These are phyloP conservation scores for Portunus trituberculatus DNA, from an alignment of 1,140 invertebrate species.

Conservation along the genomic window DNA sequence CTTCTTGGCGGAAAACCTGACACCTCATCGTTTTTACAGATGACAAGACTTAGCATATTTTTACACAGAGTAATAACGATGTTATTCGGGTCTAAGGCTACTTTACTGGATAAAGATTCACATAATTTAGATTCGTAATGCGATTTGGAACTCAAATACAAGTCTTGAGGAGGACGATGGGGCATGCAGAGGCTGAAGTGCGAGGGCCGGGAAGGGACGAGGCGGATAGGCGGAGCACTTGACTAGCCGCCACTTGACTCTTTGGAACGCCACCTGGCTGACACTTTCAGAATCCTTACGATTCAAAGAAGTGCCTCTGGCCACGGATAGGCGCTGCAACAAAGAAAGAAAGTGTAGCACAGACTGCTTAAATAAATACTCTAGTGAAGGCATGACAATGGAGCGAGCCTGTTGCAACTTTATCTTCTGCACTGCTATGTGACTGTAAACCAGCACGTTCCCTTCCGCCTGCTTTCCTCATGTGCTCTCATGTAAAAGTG, in stretches of 20 bases:
- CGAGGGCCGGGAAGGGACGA: not conserved
- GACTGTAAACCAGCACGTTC: no score
- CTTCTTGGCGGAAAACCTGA: not conserved
- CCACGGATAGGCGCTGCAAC: not conserved
- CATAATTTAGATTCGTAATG: constrained; percentile 10
- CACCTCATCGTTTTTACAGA: constrained; percentile 10
- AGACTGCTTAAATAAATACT: no score
- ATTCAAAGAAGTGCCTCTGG: no score
- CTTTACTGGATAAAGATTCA: not conserved
- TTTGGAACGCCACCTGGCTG: not conserved
- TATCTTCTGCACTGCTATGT: no score
- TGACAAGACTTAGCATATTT: constrained; percentile 23
- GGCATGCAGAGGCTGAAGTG: not conserved
- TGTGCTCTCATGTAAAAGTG: no score
- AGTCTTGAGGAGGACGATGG: not conserved
- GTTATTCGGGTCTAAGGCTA: constrained; percentile 12
- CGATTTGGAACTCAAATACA: not conserved
- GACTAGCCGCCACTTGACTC: not conserved
- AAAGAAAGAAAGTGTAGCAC: no score
- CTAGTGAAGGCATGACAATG: no score
- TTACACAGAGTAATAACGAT: not conserved
- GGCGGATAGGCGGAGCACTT: not conserved
- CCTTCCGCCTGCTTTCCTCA: no score
- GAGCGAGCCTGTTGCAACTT: no score
- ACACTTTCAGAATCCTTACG: not conserved